Base-by-base conservation (phyloP, 2,888 invertebrate genomes). In the Epinotia bilunana region DNA sequence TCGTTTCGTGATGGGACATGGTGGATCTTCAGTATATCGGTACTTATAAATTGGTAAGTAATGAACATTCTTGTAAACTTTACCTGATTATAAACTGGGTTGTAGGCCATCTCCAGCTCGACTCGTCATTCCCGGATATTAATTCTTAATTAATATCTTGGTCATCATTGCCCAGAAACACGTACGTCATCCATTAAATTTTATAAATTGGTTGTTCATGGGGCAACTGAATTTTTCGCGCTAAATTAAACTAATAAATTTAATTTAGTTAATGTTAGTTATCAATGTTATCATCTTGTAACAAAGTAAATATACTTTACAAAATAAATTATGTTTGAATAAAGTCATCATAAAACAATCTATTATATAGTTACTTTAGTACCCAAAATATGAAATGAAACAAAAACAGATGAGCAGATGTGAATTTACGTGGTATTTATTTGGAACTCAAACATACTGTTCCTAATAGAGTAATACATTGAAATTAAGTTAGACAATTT, bases 141-240 rank as follows among this genome's bases (percentile, higher is more conserved):
- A 20, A 57, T 57, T 20, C 16, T 16, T 43, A 72, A 62, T 72
- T n/a, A n/a, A n/a, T 62, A n/a, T 73, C 73, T 57, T 62, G 55
- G 13, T 57, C 43, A 46, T 68, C 58, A 58, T 57, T 28, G 20
- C 46, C 58, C 28, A 58, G 46, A 60, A 58, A 46, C 9, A 46
- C 7, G 0, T 43, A 49, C 61, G 53, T 68, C n/a, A n/a, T n/a
- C n/a, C n/a, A n/a, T n/a, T n/a, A n/a, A n/a, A n/a, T n/a, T n/a
- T 33, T 23, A 39, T 57, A 55, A 33, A 55, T 60, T 58, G 57
- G 49, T 23, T n/a, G 55, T 62, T 62, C n/a, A 57, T 68, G 64
- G 69, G 20, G 63, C 57, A 63, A 20, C 28, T 68, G 18, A 49
- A 58, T 63, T 20, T 69, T 28, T 39, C 16, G 69, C n/a, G 62